A percentile compares a stretch with the other conserved stretches of the same genome.
Conservation (phyloP, 2,888 invertebrate species). For the Achlya flavicornis region DNA sequence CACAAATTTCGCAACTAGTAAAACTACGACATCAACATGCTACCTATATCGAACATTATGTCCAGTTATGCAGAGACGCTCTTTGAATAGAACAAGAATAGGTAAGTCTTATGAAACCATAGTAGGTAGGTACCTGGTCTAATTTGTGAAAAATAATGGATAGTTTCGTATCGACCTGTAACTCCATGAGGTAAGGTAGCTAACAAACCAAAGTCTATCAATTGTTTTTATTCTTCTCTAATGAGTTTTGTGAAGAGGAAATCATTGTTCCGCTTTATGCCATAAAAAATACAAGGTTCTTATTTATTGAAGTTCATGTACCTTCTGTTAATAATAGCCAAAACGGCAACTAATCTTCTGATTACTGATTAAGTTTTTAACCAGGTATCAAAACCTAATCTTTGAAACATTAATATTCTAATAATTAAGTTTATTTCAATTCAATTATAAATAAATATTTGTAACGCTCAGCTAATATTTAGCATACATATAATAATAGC, state of each 20-base stretch:
- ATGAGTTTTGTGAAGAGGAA: constrained; percentile 13
- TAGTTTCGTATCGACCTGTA: too few relatives aligned
- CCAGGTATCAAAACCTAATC: too few relatives aligned
- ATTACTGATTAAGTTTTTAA: too few relatives aligned
- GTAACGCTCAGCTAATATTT: background rate
- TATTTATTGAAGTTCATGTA: background rate
- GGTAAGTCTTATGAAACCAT: too few relatives aligned
- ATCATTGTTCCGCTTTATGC: constrained; percentile 18
- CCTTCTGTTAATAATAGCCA: background rate
- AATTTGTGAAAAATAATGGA: background rate
- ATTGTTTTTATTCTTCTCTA: constrained; percentile 15
- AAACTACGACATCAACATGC: too few relatives aligned
- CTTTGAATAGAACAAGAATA: too few relatives aligned
- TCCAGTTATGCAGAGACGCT: too few relatives aligned
- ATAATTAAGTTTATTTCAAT: background rate
- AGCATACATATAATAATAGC: background rate
- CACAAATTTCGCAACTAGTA: too few relatives aligned
- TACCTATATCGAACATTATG: too few relatives aligned
- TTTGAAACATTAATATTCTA: background rate
- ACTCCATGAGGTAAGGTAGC: too few relatives aligned
- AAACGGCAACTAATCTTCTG: too few relatives aligned
- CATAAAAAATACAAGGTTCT: constrained; percentile 14
- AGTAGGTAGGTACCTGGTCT: too few relatives aligned
- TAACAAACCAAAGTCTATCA: constrained; percentile 5
- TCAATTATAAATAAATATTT: background rate